Base-by-base conservation (phyloP, 2,888 invertebrate species). In the Micropterix aruncella region DNA sequence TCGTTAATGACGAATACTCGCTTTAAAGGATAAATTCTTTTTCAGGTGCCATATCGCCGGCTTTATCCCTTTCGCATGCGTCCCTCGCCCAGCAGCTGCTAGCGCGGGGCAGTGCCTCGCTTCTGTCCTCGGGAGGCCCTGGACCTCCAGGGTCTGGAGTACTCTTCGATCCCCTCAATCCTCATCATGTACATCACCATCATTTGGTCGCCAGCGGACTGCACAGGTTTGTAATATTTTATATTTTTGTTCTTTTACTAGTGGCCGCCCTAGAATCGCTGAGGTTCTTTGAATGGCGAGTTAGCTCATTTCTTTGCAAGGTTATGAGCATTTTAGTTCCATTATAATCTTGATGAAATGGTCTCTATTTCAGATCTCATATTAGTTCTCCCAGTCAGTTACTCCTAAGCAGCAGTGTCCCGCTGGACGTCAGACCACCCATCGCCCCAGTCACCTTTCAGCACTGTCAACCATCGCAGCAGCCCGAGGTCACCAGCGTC, bases 21-120 rank as follows among this genome's bases (percentile, higher is more conserved):
- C n/a, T n/a, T n/a, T n/a, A n/a, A n/a, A n/a, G n/a, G n/a, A n/a
- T n/a, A n/a, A n/a, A n/a, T n/a, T n/a, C n/a, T 12, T n/a, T 44
- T 48, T 43, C 43, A 71, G 71, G 83, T 53, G 85, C 89, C n/a
- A 80, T 92, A 63, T 90, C 90, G 53, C 92, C 92, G 12, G 87
- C 90, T 0, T 69, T 90, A 42, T 78, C 83, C 38, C 70, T 80
- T 47, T 70, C 69, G 12, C 70, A 62, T 62, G 75, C 59, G 56
- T 75, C 58, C 48, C 64, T 61, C 54, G 77, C 68, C 16, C 70
- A 67, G 54, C 69, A 66, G 51, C 51, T 69, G 19, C 54, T 68
- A 46, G 68, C 66, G 16, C 56, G 66, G 15, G 67, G 61, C 46
- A 73, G 56, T 37, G 75, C 59, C 54, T 61, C 27, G 61, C 60